These are phyloP conservation scores for Sycophila sp. DNA, from an alignment of 1,140 invertebrate genomes.

Conservation along the genomic window DNA sequence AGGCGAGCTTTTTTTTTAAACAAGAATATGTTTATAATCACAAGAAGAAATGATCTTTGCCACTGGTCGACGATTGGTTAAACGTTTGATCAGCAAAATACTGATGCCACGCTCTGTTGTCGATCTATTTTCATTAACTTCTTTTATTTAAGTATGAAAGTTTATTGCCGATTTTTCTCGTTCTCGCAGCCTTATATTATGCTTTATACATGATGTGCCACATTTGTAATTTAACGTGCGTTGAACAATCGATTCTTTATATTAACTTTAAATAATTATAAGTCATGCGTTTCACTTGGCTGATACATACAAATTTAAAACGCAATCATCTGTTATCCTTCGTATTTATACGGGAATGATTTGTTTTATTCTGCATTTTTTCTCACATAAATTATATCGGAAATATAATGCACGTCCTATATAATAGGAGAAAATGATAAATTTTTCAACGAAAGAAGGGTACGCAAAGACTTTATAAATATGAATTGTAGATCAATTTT, in stretches of 20 bases:
- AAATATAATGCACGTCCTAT: slow-evolving; percentile 17
- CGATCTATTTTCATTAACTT: slow-evolving; percentile 17
- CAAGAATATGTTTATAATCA: background rate
- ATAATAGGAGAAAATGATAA: slow-evolving; percentile 14
- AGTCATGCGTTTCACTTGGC: background rate
- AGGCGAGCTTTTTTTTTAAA: slow-evolving; percentile 19
- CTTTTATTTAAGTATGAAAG: slow-evolving; percentile 4
- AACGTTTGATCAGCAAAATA: background rate
- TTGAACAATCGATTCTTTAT: slow-evolving; percentile 33
- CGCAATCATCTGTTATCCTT: background rate
- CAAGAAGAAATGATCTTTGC: slow-evolving; percentile 30
- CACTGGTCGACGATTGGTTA: slow-evolving; percentile 9
- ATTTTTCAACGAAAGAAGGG: background rate
- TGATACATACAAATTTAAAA: slow-evolving; percentile 23
- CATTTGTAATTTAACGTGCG: slow-evolving; percentile 44
- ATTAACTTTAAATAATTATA: slow-evolving; percentile 17
- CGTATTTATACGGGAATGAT: background rate
- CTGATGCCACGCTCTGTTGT: slow-evolving; percentile 28
- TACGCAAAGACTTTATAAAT: background rate
- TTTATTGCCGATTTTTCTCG: slow-evolving; percentile 16
- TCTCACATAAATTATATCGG: slow-evolving; percentile 1
- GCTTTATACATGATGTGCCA: slow-evolving; percentile 46
- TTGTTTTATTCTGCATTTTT: slow-evolving; percentile 23
- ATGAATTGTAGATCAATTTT: slow-evolving; percentile 27
- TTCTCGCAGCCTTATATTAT: slow-evolving; percentile 30